Conservation (phyloP, 2,888 invertebrate species). For the Caenorhabditis sp. region DNA sequence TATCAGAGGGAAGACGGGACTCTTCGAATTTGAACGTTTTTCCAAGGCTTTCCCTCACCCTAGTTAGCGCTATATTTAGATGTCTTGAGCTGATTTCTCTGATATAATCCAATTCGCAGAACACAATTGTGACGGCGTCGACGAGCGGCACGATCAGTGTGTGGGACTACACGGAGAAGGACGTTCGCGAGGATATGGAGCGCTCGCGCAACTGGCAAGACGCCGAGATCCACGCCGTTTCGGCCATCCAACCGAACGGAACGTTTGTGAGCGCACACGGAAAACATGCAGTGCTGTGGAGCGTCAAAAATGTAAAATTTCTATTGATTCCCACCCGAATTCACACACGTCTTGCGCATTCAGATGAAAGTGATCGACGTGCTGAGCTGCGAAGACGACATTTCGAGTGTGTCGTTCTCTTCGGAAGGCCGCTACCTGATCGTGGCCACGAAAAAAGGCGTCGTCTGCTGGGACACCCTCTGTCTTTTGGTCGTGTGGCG, state of each 20-base stretch:
- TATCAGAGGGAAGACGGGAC: no score
- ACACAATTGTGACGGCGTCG: conserved; percentile 47
- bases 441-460: conserved; percentile 35
- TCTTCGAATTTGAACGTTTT: no score
- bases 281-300: conserved; percentile 50
- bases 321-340: no score
- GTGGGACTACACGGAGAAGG: conserved; percentile 44
- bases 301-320: conserved; percentile 49
- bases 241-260: conserved; percentile 42
- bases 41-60: no score
- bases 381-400: conserved; percentile 34
- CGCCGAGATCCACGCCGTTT: conserved; percentile 32
- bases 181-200: conserved; percentile 41
- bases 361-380: conserved; percentile 58
- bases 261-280: conserved; percentile 46
- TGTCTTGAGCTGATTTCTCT: no score
- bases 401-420: conserved; percentile 18
- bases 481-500: conserved; percentile 35
- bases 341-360: no score
- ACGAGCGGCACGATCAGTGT: conserved; percentile 49
- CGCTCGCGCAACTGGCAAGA: conserved; percentile 51
- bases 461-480: conserved; percentile 54
- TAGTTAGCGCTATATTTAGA: no score
- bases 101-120: conserved; percentile 18
- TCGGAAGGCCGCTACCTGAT: conserved; percentile 41